Base-by-base conservation (phyloP, 1,140 invertebrate genomes). In the Apolygus lucorum region DNA sequence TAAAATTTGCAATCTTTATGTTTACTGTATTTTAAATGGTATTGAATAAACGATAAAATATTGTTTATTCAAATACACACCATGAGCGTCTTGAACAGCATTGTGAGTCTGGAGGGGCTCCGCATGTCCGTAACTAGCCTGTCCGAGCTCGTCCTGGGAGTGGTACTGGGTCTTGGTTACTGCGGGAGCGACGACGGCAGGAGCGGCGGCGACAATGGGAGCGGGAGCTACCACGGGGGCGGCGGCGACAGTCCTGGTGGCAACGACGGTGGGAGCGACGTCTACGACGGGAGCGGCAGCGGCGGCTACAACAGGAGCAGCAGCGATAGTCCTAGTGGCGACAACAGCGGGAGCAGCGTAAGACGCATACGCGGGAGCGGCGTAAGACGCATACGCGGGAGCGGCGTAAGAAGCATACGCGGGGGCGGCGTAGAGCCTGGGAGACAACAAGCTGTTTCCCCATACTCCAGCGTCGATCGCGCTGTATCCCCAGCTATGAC, bases 71-170 rank as follows among this genome's bases (percentile, higher is more conserved):
- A 49, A 49, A 17, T 49, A 11, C 34, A 8, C 17, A 49, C 34
- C 62, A 26, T 63, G 62, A 25, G 22, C 62, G 62, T 63, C 73
- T 67, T 82, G 80, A 64, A 80, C 81, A 71, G 82, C 82, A 72
- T 80, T 78, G 67, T 84, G 80, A 17, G 81, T 78, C 74, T 84
- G 83, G 78, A 81, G 81, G 49, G 82, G 80, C 76, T 83, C 81
- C 71, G 80, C 78, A 72, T 84, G 83, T 71, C 83, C 83, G 78
- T 84, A 84, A 72, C 79, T 74, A 72, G 82, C 82, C 73, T 83
- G 81, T 27, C 83, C 83, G n/a, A 82, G 79, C 73, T 82, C 77
- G 75, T 86, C 83, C 73, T 83, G 78, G 71, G 83, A 79, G 76
- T 85, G 84, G 81, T 84, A 84, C 76, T 83, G 80, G 73, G 74